Base-by-base conservation (phyloP, 30 jellyfish, hydroid and myxozoan species). In the Cassiopea xamachana region DNA sequence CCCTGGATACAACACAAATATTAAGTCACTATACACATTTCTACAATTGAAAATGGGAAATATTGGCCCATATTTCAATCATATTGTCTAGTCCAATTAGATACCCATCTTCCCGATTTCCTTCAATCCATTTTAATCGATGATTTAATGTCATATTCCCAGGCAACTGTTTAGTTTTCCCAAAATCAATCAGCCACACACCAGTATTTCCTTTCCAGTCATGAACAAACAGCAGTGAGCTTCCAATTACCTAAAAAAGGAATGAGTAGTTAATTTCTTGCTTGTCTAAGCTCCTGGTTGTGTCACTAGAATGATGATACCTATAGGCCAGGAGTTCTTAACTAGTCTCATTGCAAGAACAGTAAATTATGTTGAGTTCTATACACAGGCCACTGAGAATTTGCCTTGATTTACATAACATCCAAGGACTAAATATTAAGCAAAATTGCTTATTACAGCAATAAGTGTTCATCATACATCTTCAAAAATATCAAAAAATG, bases 171-270 rank as follows among this genome's bases (percentile, higher is more conserved):
- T 85, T 75, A 48, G 99, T 96, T 81, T 96, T 96, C 58, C 99
- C 99, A 89, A 96, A 96, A 87, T 96, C 99, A 12, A 96, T 96
- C 81, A 96, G n/a, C 99, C 99, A 96, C 12, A 96, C 89, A 60
- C 97, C 93, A 13, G 97, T 86, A 45, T 62, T 76, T 1, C 97
- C 99, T 12, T 82, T 64, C 12, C 86, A 67, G 69, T 96, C 99
- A 69, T 96, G 99, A 4, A 96, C 97, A 79, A 96, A 96, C 46
- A 96, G 83, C 87, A 96, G 75, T 45, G 99, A 96, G 67, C 99
- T 96, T 7, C 99, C 99, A 17, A 96, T 86, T 59, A 96, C 92
- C 99, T 96, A 73, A 2, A 67, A 55, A 55, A 16, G 17, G 47
- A 59, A 5, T 62, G 59, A 27, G 39, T 27, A 27, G 39, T 27